phyloP scores from a whole-genome alignment of 2,888 invertebrate species.

The Proisotoma minuta region DNA sequence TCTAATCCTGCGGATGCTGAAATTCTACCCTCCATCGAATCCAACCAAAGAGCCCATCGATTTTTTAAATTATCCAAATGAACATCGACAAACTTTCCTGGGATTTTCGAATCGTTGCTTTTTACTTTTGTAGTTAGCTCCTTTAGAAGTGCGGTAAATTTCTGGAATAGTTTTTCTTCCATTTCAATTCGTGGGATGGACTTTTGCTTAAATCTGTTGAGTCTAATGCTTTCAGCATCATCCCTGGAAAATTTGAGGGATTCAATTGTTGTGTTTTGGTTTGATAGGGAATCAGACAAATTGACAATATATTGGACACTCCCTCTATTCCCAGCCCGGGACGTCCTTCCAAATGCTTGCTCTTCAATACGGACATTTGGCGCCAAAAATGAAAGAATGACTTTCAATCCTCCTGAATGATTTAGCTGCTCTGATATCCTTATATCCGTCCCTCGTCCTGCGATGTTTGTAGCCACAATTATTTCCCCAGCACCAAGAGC shows the following conservation, averaged over 20 bases:
- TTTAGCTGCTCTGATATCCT: constrained; percentile 46
- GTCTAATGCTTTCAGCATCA: not conserved
- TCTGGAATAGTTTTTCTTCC: constrained; percentile 2
- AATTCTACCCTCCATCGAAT: not conserved
- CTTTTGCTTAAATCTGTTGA: not conserved
- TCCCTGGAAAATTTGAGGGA: not conserved
- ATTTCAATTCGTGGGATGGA: constrained; percentile 7
- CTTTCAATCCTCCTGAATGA: constrained; percentile 50
- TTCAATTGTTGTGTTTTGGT: not conserved
- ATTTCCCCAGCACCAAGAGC: constrained; percentile 41
- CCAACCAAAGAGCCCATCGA: constrained; percentile 5
- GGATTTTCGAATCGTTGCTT: not conserved
- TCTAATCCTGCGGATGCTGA: no score
- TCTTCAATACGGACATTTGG: constrained; percentile 50
- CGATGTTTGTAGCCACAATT: constrained; percentile 52
- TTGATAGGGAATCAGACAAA: no score
- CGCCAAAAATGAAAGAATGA: constrained; percentile 51
- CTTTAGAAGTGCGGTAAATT: not conserved
- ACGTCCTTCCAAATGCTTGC: constrained; percentile 51
- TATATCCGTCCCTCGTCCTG: constrained; percentile 52
- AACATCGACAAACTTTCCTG: not conserved
- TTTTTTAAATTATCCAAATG: constrained; percentile 1
- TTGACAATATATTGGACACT: constrained; percentile 47
- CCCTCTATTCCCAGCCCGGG: constrained; percentile 50
- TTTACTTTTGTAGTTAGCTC: not conserved